Evolutionary conservation across 2,888 invertebrate genomes (phyloP).

Genomic region (Dicyrtomina minuta): DNA sequence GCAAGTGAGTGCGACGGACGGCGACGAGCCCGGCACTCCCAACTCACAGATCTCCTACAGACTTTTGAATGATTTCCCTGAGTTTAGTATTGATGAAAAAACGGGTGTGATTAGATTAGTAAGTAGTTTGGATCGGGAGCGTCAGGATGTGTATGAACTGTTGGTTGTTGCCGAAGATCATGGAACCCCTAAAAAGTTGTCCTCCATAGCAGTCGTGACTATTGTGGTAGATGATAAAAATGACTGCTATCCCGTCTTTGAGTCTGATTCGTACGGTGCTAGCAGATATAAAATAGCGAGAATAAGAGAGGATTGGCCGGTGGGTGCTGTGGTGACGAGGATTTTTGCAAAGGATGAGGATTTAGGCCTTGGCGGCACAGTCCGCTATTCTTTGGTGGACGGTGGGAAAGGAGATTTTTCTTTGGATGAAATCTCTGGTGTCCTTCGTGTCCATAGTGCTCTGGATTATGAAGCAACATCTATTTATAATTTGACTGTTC

Average conservation of each 20-base stretch:
- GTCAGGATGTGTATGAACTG: slow-evolving; percentile 75
- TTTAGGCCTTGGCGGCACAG: slow-evolving; percentile 75
- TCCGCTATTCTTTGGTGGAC: slow-evolving; percentile 74
- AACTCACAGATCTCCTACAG: slow-evolving; percentile 50
- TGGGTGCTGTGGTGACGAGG: slow-evolving; percentile 78
- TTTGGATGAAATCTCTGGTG: slow-evolving; percentile 82
- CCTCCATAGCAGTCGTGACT: slow-evolving; percentile 78
- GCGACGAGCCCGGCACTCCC: slow-evolving; percentile 67
- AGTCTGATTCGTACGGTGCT: slow-evolving; percentile 58
- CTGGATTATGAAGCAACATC: slow-evolving; percentile 89
- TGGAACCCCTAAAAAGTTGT: slow-evolving; percentile 65
- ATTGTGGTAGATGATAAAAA: slow-evolving; percentile 86
- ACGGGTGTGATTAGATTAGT: slow-evolving; percentile 76
- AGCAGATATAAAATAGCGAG: slow-evolving; percentile 62
- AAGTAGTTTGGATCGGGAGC: slow-evolving; percentile 79
- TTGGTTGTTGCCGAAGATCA: slow-evolving; percentile 78
- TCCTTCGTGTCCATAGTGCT: slow-evolving; percentile 73
- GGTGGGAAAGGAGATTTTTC: slow-evolving; percentile 69
- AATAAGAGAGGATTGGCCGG: slow-evolving; percentile 86
- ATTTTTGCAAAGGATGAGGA: slow-evolving; percentile 84
- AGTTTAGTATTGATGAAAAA: slow-evolving; percentile 75
- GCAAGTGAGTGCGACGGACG: slow-evolving; percentile 78
- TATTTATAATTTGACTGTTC: slow-evolving; percentile 81
- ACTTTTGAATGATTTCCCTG: slow-evolving; percentile 60
- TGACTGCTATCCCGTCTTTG: slow-evolving; percentile 82